A percentile compares a stretch with the other conserved stretches of the same genome.
Conservation (phyloP, 2,888 invertebrate species). For the Drosophila fulvimacula region DNA sequence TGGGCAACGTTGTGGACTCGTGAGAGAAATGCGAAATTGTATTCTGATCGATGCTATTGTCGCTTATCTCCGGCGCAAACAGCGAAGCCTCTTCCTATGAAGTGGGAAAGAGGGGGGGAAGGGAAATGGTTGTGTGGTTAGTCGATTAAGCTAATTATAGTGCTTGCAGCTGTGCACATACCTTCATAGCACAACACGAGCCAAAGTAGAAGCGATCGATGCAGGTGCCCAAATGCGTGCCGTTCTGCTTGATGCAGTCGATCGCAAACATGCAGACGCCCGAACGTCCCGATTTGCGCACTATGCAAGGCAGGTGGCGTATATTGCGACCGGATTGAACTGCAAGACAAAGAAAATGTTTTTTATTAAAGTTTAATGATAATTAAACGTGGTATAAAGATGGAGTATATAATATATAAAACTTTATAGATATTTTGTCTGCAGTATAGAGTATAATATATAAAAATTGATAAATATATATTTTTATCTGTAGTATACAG, state of each 20-base stretch:
- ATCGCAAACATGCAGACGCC: slow-evolving; percentile 98
- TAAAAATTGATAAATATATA: too few species aligned
- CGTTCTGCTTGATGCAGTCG: slow-evolving; percentile 95
- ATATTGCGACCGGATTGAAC: slow-evolving; percentile 94
- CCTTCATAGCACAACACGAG: slow-evolving; percentile 93
- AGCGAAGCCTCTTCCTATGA: slow-evolving; percentile 67
- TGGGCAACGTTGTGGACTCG: slow-evolving; percentile 82
- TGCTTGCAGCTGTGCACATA: slow-evolving; percentile 47
- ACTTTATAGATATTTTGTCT: neutral
- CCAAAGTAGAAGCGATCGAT: slow-evolving; percentile 97
- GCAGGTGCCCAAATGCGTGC: slow-evolving; percentile 95
- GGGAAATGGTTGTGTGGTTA: neutral
- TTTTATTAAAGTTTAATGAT: neutral
- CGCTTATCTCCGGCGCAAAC: slow-evolving; percentile 83
- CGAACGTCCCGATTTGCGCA: slow-evolving; percentile 90
- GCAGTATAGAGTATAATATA: too few species aligned
- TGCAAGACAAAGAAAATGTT: slow-evolving; percentile 80
- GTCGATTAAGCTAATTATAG: neutral
- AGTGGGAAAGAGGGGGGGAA: neutral
- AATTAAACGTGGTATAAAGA: neutral
- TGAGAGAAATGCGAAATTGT: slow-evolving; percentile 84
- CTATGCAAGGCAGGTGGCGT: slow-evolving; percentile 94
- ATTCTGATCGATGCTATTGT: slow-evolving; percentile 85
- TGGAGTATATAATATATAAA: neutral
- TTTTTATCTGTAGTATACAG: too few species aligned